phyloP scores from a whole-genome alignment of 2,797 vertebrate species.

The Crocodylus rhombifer region DNA sequence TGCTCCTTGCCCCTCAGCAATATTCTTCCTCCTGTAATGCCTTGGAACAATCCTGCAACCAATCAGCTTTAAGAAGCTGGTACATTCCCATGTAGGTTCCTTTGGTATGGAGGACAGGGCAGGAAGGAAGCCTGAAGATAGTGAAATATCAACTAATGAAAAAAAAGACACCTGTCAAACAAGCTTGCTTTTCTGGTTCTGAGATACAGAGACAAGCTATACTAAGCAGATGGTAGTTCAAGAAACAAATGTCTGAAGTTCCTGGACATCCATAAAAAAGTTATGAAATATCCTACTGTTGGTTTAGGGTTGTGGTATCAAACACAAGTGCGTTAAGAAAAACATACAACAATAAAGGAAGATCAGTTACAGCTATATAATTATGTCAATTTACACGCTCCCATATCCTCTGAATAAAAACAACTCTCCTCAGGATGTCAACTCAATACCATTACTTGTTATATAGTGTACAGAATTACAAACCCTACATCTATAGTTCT shows the following conservation, averaged over 20 bases:
- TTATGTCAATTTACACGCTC: background rate
- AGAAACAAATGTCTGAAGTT: background rate
- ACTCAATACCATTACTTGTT: background rate
- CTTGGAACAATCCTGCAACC: background rate
- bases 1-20: background rate
- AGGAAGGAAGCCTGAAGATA: background rate
- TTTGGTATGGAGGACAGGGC: background rate
- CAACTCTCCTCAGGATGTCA: background rate
- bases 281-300: background rate
- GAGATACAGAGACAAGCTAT: background rate
- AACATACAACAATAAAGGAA: background rate
- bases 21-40: background rate
- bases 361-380: background rate
- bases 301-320: background rate
- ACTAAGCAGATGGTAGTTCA: background rate
- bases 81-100: background rate
- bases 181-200: background rate
- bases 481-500: too few species aligned
- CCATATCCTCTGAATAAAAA: background rate
- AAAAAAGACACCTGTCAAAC: background rate
- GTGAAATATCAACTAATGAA: background rate
- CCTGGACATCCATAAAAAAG: background rate
- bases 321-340: background rate
- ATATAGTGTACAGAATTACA: background rate
- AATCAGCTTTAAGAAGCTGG: background rate